Conservation (phyloP, 1,140 invertebrate species). For the Halesus radiatus region DNA sequence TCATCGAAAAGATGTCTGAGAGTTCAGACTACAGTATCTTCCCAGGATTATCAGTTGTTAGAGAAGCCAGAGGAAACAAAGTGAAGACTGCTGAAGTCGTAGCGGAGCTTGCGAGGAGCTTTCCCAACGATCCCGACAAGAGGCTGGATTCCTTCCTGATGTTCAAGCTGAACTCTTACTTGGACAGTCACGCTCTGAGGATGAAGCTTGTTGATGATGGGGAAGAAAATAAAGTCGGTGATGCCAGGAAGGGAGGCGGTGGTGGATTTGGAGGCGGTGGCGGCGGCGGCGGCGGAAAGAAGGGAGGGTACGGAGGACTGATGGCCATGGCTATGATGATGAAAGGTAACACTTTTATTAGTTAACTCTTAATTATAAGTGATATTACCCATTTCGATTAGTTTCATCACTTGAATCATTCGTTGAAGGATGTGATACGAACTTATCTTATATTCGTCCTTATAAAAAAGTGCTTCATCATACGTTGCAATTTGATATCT, state of each 20-base stretch:
- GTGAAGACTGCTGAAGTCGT: conserved; percentile 77
- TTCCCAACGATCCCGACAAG: conserved; percentile 82
- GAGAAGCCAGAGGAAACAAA: conserved; percentile 73
- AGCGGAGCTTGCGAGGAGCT: conserved; percentile 78
- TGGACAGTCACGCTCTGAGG: conserved; percentile 81
- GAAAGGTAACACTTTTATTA: conserved; percentile 69
- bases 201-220: conserved; percentile 79
- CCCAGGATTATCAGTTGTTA: conserved; percentile 80
- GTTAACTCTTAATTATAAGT: conserved; percentile 5
- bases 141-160: conserved; percentile 82
- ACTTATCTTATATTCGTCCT: no score
- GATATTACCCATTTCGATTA: no score
- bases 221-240: conserved; percentile 72
- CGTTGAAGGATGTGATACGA: no score
- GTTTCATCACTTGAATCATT: no score
- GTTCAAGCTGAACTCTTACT: conserved; percentile 78
- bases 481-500: no score
- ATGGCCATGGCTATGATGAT: conserved; percentile 75
- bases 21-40: conserved; percentile 76
- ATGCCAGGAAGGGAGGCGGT: conserved; percentile 64
- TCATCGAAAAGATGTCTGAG: conserved; percentile 80
- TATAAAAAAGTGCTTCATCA: no score
- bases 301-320: conserved; percentile 72
- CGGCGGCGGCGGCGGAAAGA: conserved; percentile 67
- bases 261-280: conserved; percentile 61